Conservation (phyloP, 2,888 invertebrate species). For the Phaonia tiefii region DNA sequence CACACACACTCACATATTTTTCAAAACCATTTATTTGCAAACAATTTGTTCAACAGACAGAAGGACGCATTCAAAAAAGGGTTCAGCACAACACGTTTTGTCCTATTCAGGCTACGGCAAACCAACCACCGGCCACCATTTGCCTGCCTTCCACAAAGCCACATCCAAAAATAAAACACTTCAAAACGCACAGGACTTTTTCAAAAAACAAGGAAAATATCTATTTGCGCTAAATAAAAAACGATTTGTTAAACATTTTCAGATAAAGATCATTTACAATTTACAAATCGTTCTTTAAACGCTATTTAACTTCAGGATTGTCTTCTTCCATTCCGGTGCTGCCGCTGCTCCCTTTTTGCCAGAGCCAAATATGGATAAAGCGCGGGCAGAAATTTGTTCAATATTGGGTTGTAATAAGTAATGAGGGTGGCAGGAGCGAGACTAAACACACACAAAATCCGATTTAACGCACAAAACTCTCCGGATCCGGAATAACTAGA, state of each 20-base stretch:
- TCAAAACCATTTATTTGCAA: background rate
- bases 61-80: slow-evolving; percentile 22
- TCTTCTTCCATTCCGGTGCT: background rate
- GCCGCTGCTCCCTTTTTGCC: no score
- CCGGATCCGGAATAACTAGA: slow-evolving; percentile 47
- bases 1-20: slow-evolving; percentile 6
- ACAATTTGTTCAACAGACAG: background rate
- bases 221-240: slow-evolving; percentile 30
- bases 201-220: slow-evolving; percentile 28
- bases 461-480: slow-evolving; percentile 41
- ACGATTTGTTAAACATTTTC: slow-evolving; percentile 73
- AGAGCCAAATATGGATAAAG: no score
- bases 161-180: slow-evolving; percentile 37
- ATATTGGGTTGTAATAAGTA: slow-evolving; percentile 19
- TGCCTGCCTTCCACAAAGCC: slow-evolving; percentile 51
- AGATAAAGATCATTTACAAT: slow-evolving; percentile 77
- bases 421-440: slow-evolving; percentile 52
- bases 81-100: slow-evolving; percentile 28
- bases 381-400: no score
- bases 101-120: background rate
- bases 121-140: slow-evolving; percentile 45
- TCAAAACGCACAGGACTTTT: slow-evolving; percentile 40
- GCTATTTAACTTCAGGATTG: slow-evolving; percentile 71
- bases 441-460: background rate
- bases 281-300: slow-evolving; percentile 79